phyloP scores from a whole-genome alignment of 2,113 vertebrate species.

The Paedocypris sp. region DNA sequence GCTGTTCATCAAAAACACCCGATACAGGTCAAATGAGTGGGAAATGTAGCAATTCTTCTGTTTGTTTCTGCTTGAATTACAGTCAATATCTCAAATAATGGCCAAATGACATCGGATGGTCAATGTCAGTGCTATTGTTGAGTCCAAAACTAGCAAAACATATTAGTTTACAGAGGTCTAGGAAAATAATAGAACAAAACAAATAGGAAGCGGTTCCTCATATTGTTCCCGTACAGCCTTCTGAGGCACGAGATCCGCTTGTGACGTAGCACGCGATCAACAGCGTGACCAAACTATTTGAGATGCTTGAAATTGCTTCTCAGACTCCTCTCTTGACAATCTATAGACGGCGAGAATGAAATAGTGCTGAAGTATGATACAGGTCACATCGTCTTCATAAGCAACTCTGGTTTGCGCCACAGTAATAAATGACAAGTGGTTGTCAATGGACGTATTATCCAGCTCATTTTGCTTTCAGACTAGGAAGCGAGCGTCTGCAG shows the following conservation, averaged over 20 bases:
- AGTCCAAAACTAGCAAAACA: not conserved
- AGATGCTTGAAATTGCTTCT: not conserved
- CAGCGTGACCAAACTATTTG: not conserved
- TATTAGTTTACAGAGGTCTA: not conserved
- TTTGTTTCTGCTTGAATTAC: not conserved
- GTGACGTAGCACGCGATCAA: not conserved
- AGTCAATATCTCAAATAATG: not conserved
- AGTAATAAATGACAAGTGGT: too few relatives aligned
- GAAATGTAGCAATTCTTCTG: not conserved
- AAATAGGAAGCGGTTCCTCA: not conserved
- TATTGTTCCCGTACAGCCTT: not conserved
- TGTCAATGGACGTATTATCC: too few relatives aligned
- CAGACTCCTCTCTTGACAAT: not conserved
- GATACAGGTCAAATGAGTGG: not conserved
- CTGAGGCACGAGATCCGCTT: not conserved
- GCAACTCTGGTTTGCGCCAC: too few relatives aligned
- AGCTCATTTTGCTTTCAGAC: too few relatives aligned
- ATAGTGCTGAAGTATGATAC: too few relatives aligned
- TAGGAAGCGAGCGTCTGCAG: too few relatives aligned
- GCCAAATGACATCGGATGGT: not conserved
- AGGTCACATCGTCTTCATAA: too few relatives aligned
- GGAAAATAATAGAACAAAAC: too few relatives aligned
- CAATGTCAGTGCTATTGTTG: not conserved
- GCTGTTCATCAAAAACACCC: not conserved
- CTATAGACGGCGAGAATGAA: not conserved